These are phyloP conservation scores for Aphelenchoides fujianensis DNA, from an alignment of 1,140 invertebrate species.

Conservation along the genomic window DNA sequence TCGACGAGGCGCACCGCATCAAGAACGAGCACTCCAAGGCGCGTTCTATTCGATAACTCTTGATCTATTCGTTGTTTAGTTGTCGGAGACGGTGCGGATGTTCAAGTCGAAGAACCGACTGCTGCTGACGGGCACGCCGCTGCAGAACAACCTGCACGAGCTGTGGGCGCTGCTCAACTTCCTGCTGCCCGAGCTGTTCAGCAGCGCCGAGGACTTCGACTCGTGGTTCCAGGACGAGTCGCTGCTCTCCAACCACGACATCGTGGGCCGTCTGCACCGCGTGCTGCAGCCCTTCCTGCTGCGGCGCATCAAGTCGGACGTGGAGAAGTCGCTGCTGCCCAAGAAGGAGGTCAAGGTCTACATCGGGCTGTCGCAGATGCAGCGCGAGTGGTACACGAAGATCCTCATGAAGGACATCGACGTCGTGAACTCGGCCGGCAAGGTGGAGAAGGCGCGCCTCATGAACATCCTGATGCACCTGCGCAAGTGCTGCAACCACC, in stretches of 20 bases:
- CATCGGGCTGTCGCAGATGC: slow-evolving; percentile 92
- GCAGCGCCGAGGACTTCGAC: slow-evolving; percentile 94
- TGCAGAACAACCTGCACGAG: slow-evolving; percentile 91
- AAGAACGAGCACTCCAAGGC: slow-evolving; percentile 99
- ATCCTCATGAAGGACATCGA: slow-evolving; percentile 99
- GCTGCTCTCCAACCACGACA: slow-evolving; percentile 78
- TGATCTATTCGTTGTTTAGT: too few relatives aligned
- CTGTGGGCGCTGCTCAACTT: slow-evolving; percentile 99
- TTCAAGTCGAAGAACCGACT: slow-evolving; percentile 97
- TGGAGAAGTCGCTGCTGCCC: slow-evolving; percentile 89
- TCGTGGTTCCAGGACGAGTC: slow-evolving; percentile 96
- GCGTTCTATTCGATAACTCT: too few relatives aligned
- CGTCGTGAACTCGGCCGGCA: too few relatives aligned
- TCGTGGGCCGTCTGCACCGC: slow-evolving; percentile 85
- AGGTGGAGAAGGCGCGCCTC: too few relatives aligned
- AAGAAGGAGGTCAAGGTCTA: slow-evolving; percentile 94
- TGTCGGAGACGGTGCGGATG: slow-evolving; percentile 85
- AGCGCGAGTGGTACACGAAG: slow-evolving; percentile 97
- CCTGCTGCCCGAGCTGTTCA: slow-evolving; percentile 94
- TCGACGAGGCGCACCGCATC: slow-evolving; percentile 98
- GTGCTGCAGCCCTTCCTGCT: slow-evolving; percentile 90
- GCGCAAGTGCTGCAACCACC: too few relatives aligned
- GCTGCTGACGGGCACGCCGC: slow-evolving; percentile 85
- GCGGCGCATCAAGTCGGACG: slow-evolving; percentile 91
- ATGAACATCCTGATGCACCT: too few relatives aligned